Evolutionary conservation across 2,888 invertebrate species (phyloP).

Genomic region (Didymodactylos carnosus): DNA sequence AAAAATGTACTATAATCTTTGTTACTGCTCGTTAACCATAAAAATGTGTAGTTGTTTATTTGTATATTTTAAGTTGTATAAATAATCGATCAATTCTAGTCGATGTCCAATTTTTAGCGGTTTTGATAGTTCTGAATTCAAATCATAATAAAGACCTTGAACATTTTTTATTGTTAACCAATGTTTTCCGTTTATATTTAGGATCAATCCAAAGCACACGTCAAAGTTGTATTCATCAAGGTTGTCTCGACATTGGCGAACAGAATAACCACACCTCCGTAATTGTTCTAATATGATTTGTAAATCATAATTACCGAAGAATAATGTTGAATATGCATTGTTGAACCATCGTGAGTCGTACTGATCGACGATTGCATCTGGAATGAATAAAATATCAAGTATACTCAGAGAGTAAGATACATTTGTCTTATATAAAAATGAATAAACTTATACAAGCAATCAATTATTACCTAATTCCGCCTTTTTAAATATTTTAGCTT

Average conservation of each 20-base stretch:
- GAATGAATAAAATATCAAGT: no score
- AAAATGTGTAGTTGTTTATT: no score
- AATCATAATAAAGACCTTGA: neutral
- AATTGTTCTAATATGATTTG: neutral
- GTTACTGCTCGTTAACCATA: no score
- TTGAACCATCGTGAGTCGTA: neutral
- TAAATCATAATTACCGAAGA: neutral
- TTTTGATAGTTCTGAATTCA: neutral
- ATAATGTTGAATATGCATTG: neutral
- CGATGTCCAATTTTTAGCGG: neutral
- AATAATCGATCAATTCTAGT: neutral
- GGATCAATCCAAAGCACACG: neutral
- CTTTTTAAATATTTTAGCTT: neutral
- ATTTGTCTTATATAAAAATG: no score
- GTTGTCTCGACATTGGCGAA: neutral
- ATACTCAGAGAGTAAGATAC: no score
- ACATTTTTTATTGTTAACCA: neutral
- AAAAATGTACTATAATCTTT: no score
- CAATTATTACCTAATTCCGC: no score
- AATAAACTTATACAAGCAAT: no score
- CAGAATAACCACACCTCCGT: neutral
- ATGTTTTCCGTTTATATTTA: neutral
- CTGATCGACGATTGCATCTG: neutral
- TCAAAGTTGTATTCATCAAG: neutral
- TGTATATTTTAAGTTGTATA: no score